Percentiles rank a stretch among this genome's conserved stretches.
Conservation (phyloP, 2,113 vertebrate species). For the Trematomus loennbergii region DNA sequence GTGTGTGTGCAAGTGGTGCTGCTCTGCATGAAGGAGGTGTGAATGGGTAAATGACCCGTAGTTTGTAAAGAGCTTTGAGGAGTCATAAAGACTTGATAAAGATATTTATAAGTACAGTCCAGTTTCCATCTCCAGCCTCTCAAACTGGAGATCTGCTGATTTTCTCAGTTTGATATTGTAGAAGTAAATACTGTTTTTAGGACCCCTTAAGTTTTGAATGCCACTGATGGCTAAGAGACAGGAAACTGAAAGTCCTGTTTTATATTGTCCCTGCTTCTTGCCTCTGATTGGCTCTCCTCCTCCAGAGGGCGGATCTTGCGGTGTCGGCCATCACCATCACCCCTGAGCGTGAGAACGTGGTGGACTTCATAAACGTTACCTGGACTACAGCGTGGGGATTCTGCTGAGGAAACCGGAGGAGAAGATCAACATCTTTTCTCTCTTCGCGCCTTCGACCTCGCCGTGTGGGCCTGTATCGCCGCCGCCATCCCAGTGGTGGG, state of each 20-base stretch:
- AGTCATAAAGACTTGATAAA: too few relatives aligned
- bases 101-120: too few relatives aligned
- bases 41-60: too few relatives aligned
- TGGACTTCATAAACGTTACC: constrained; percentile 99
- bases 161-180: too few relatives aligned
- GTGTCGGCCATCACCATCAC: constrained; percentile 98
- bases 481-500: constrained; percentile 94
- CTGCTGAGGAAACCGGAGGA: constrained; percentile 93
- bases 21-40: too few relatives aligned
- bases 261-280: not conserved
- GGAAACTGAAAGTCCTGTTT: too few relatives aligned
- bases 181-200: not conserved
- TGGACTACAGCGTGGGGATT: constrained; percentile 98
- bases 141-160: too few relatives aligned
- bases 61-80: too few relatives aligned
- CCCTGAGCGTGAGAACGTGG: constrained; percentile 93
- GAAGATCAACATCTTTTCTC: constrained; percentile 97
- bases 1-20: too few relatives aligned
- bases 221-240: not conserved
- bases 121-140: too few relatives aligned
- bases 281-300: too few relatives aligned
- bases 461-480: constrained; percentile 97
- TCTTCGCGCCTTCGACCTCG: constrained; percentile 95
- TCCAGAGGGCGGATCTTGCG: constrained; percentile 93
- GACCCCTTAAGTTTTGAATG: too few relatives aligned